These are phyloP conservation scores for Psittacus erithacus DNA, from an alignment of 2,113 vertebrate species.

Conservation along the genomic window DNA sequence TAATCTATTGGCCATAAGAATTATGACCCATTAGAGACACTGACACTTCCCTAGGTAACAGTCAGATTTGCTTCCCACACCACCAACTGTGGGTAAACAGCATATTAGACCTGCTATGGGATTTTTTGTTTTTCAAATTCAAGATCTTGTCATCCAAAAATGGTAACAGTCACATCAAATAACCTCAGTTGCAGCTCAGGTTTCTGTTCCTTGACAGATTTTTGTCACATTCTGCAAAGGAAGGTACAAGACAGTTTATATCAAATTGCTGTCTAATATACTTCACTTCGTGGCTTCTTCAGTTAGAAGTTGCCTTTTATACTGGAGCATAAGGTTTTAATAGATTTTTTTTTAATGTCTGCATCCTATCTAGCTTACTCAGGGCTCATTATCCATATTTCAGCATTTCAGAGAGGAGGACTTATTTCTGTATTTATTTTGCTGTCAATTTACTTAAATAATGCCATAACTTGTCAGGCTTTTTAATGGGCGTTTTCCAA, in stretches of 20 bases:
- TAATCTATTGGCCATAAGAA: not conserved
- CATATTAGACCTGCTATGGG: not conserved
- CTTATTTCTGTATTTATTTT: conserved; percentile 3
- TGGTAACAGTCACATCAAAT: not conserved
- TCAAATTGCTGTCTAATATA: not conserved
- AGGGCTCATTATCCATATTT: not conserved
- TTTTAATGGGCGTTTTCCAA: not conserved
- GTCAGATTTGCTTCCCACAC: not conserved
- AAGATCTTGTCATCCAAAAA: not conserved
- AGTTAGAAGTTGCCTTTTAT: not conserved
- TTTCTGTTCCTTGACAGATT: not conserved
- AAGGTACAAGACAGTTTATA: not conserved
- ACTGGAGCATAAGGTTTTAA: not conserved
- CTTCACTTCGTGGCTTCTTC: not conserved
- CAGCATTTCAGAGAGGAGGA: not conserved
- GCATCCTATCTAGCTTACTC: not conserved
- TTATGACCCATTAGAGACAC: not conserved
- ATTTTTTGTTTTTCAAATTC: not conserved
- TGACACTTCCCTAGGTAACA: not conserved
- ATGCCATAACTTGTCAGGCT: not conserved
- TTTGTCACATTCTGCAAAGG: not conserved
- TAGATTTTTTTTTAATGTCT: not conserved
- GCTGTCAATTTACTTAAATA: not conserved
- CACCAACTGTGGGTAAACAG: not conserved
- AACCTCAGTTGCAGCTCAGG: not conserved